Evolutionary conservation across 2,797 vertebrate species (phyloP), one percentile per base, ranked within the genome.

Genomic region (Schizopygopsis pylzovi): DNA sequence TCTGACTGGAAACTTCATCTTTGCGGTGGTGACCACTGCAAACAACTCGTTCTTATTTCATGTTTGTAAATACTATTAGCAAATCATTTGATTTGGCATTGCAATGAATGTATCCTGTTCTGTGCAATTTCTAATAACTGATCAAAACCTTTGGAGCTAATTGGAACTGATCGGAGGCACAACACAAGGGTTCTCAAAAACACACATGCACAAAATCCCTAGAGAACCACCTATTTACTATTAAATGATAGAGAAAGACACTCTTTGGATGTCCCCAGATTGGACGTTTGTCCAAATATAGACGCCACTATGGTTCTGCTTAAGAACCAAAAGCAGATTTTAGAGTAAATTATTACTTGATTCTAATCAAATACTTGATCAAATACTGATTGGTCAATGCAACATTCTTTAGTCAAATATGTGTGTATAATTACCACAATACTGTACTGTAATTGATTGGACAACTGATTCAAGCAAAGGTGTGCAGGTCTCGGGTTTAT

Each of bases 1-100:
- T 76, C 49, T 22, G 71, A 47, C 43, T 73, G 56, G 8, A 61
- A 43, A 13, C 56, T 61, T 63, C 61, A 79, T 45, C 39, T 79
- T 13, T 25, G 7, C 13, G 10, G 3, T 39, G 18, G 28, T 76
- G 49, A 56, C 6, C 20, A 7, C 52, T 56, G 52, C 4, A 56
- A n/a, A 12, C 49, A n/a, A 6, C 12, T 56, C 8, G 2, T n/a
- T 78, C 52, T 78, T 16, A 16, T 78, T 78, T 59, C 37, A 10
- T 76, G 18, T 76, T 49, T 18, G 45, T 37, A 15, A 18, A 47
- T 9, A 20, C 18, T 5, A 37, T 37, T 76, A 20, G 72, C 1
- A 37, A 54, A 76, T 18, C 4, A 20, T 52, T 37, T 76, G 16
- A 6, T 76, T 56, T 77, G 75, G 20, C 49, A 54, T 52, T 20